Evolutionary conservation across 1,140 invertebrate species (phyloP).

Genomic region (Saccostrea glomerata): DNA sequence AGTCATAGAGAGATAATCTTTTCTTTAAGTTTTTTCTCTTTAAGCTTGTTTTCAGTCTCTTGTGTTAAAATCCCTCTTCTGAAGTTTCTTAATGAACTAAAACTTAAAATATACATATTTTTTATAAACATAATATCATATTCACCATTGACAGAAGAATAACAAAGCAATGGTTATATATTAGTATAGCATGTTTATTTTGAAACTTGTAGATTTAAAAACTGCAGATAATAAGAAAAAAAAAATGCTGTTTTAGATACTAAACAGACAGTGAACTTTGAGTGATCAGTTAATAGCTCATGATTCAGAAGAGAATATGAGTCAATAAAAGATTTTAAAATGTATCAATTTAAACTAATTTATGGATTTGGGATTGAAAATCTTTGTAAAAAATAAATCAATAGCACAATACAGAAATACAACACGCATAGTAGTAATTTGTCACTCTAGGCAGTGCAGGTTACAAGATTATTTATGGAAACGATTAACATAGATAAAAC

Average conservation of each 20-base stretch:
- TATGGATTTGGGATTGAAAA: background rate
- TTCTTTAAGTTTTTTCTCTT: no score
- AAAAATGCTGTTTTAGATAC: background rate
- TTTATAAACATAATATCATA: no score
- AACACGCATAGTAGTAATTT: background rate
- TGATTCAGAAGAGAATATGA: background rate
- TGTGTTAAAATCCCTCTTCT: no score
- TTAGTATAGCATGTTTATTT: no score
- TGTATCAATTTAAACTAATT: background rate
- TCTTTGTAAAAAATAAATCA: background rate
- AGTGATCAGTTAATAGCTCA: background rate
- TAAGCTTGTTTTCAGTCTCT: no score
- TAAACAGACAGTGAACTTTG: background rate
- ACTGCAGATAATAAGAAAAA: background rate
- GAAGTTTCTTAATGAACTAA: no score
- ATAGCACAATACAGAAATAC: background rate
- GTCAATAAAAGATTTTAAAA: background rate
- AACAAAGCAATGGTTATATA: no score
- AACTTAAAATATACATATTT: no score
- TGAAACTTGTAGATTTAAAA: no score
- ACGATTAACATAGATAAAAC: background rate
- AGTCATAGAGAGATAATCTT: no score
- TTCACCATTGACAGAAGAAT: no score
- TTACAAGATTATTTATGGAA: background rate
- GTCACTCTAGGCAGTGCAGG: background rate